Base-by-base conservation (phyloP, 2,888 invertebrate genomes). In the Cordilura impudica region DNA sequence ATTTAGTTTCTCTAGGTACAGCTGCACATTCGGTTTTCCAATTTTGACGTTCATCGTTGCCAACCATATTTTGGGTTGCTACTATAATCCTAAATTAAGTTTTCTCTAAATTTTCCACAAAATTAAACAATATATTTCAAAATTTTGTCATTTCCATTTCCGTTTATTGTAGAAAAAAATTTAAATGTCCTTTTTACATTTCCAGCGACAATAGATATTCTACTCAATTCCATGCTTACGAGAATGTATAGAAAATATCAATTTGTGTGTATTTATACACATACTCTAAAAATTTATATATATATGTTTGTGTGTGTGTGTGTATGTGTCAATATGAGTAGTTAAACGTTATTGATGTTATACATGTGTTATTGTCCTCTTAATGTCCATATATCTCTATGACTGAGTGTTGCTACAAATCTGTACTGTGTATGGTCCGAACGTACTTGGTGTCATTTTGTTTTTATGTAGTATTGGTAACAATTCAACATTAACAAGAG, bases 281-380 rank as follows among this genome's bases (percentile, higher is more conserved):
- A 8, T 35, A 2, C n/a, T n/a, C n/a, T n/a, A n/a, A n/a, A n/a
- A n/a, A n/a, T n/a, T n/a, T n/a, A n/a, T n/a, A n/a, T n/a, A n/a
- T n/a, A n/a, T n/a, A n/a, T n/a, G n/a, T 51, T 5, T 12, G 45
- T 53, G 14, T 35, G 23, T 53, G 67, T 56, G 12, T n/a, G 6
- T 35, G 8, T 12, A 53, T 35, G 8, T 69, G 16, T 35, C 8
- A 10, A 43, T 75, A 66, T 67, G 43, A 49, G 45, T 56, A 67
- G 66, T 58, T 75, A 71, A 75, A 71, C 56, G 58, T 67, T 75
- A 79, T 75, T 79, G 75, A 72, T 79, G 79, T 79, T 43, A 4
- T 72, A 79, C 79, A 79, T 79, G 79, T 79, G 79, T 75, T 67
- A 66, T 65, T 79, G 75, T 75, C 79, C 75, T 72, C 79, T 79